Conservation (phyloP, 2,113 vertebrate species). For the Dendrocopos noguchii region DNA sequence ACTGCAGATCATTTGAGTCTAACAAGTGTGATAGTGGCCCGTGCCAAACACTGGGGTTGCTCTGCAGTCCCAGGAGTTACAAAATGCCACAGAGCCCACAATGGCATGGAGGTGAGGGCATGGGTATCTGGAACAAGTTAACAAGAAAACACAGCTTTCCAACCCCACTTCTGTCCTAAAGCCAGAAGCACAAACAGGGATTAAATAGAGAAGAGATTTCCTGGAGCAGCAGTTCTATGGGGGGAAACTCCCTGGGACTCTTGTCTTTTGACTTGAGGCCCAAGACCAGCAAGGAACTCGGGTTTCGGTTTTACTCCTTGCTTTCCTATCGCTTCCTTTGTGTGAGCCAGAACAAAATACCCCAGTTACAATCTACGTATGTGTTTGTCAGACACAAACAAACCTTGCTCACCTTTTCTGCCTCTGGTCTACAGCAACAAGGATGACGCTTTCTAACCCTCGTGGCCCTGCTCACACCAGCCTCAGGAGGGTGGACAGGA, state of each 20-base stretch:
- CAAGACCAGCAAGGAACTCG: fast-evolving
- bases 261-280: neutral
- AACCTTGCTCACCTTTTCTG: neutral
- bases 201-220: neutral
- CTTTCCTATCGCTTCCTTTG: neutral
- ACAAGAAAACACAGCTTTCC: neutral
- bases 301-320: neutral
- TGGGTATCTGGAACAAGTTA: neutral
- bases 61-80: fast-evolving
- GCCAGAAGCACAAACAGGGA: neutral
- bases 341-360: neutral
- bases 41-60: fast-evolving
- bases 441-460: fast-evolving
- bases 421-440: neutral
- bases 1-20: neutral
- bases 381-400: fast-evolving
- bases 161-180: neutral
- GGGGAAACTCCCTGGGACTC: neutral
- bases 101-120: neutral
- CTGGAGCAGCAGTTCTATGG: neutral
- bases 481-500: fast-evolving
- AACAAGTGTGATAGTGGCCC: fast-evolving
- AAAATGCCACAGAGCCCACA: neutral
- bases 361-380: neutral
- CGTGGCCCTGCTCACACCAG: fast-evolving